Evolutionary conservation across 2,113 vertebrate species (phyloP), one percentile per base, ranked within the genome.

Genomic region (Podiceps cristatus): DNA sequence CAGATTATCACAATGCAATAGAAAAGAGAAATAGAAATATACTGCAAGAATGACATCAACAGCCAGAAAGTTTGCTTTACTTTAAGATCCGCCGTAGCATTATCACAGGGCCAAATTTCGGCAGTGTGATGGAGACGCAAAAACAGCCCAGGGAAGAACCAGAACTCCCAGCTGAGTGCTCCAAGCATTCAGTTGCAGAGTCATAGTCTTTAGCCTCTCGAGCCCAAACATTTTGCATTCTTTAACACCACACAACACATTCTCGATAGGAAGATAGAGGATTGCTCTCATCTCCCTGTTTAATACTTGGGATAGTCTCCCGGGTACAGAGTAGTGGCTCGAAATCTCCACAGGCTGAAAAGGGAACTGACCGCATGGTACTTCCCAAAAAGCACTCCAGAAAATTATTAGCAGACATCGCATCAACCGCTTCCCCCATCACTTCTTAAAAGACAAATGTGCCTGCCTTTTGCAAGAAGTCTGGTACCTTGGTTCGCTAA

Each of bases 221-320:
- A 55, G 22, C 29, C 29, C 55, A 68, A 75, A 62, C 6, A 33
- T 12, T 87, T 11, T 35, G 28, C 27, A 27, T 35, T 37, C 47
- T 33, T 63, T 37, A n/a, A n/a, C n/a, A n/a, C n/a, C n/a, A n/a
- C n/a, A 45, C 0, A 1, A 33, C 59, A 66, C 13, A 10, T 60
- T 55, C 49, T 47, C 0, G 0, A 49, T 3, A 44, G 12, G 52
- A 66, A 59, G 27, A 47, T 60, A 2, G 12, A 86, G 69, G 62
- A 68, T 31, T 62, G 47, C 29, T 74, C n/a, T 58, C 47, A 42
- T 18, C 40, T 75, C 47, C 20, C 47, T 20, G 1, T 40, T 53
- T 55, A 60, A 62, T 47, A 68, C 40, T 47, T 19, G 18, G n/a
- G 20, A 42, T 27, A 47, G 37, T 86, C 45, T 79, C 60, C 29